Conservation (phyloP, 2,888 invertebrate genomes). For the Platerodrilus igneus region DNA sequence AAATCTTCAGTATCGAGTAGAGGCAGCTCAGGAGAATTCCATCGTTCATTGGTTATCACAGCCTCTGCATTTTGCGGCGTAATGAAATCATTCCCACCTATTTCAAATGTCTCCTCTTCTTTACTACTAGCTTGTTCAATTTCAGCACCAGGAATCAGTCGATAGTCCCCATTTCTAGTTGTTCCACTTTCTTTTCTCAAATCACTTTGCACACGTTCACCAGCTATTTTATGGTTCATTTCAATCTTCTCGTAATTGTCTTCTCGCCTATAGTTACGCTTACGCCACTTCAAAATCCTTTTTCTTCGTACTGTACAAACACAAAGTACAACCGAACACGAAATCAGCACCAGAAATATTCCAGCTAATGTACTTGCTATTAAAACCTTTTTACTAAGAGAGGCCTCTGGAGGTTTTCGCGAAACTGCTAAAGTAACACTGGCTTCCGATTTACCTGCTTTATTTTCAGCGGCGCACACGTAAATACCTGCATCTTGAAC, state of each 20-base stretch:
- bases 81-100: constrained; percentile 41
- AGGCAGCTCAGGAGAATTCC: constrained; percentile 37
- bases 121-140: constrained; percentile 61
- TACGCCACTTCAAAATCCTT: constrained; percentile 53
- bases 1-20: constrained; percentile 50
- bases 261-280: constrained; percentile 46
- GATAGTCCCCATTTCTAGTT: constrained; percentile 64
- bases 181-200: constrained; percentile 44
- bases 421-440: constrained; percentile 69
- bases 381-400: constrained; percentile 57
- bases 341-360: constrained; percentile 59
- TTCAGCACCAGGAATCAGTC: constrained; percentile 58
- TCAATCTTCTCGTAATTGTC: constrained; percentile 79
- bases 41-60: constrained; percentile 25
- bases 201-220: constrained; percentile 26
- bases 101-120: constrained; percentile 54
- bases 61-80: constrained; percentile 41
- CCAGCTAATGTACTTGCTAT: constrained; percentile 66
- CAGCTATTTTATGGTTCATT: constrained; percentile 55
- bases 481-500: constrained; percentile 73
- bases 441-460: constrained; percentile 71
- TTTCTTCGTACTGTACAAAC: constrained; percentile 57
- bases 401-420: constrained; percentile 58
- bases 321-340: constrained; percentile 63
- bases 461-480: constrained; percentile 74